Evolutionary conservation across 2,888 invertebrate species (phyloP).

Genomic region (Agrochola circellaris): DNA sequence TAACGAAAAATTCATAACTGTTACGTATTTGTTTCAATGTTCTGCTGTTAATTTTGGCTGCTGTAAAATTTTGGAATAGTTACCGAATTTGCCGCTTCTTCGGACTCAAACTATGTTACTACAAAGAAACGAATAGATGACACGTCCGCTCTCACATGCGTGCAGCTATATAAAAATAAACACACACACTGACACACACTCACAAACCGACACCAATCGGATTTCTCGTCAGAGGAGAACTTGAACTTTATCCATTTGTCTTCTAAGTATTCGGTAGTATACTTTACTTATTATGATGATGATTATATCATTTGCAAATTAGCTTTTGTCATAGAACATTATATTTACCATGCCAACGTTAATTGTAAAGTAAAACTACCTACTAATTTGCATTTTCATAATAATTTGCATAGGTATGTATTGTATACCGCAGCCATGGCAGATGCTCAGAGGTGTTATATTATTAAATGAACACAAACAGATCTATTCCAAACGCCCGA

Average conservation of each 20-base stretch:
- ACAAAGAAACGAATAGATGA: slow-evolving; percentile 79
- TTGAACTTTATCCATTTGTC: slow-evolving; percentile 45
- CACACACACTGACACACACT: slow-evolving; percentile 62
- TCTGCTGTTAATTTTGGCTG: slow-evolving; percentile 51
- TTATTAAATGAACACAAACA: slow-evolving; percentile 33
- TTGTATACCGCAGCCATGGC: slow-evolving; percentile 4
- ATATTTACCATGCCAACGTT: neutral
- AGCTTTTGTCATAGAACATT: neutral
- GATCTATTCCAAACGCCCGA: slow-evolving; percentile 27
- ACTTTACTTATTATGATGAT: neutral
- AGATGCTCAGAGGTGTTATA: slow-evolving; percentile 16
- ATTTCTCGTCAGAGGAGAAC: slow-evolving; percentile 40
- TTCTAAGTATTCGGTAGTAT: slow-evolving; percentile 16
- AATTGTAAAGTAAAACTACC: neutral
- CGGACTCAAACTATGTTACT: slow-evolving; percentile 64
- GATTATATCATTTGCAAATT: slow-evolving; percentile 13
- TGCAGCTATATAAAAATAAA: slow-evolving; percentile 82
- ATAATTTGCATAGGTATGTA: slow-evolving; percentile 21
- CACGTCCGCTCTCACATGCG: slow-evolving; percentile 84
- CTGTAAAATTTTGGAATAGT: slow-evolving; percentile 47
- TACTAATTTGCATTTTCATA: slow-evolving; percentile 12
- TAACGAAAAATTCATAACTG: slow-evolving; percentile 60
- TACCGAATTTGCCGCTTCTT: slow-evolving; percentile 48
- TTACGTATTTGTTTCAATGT: slow-evolving; percentile 58
- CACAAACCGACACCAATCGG: slow-evolving; percentile 66